Conservation (phyloP, 2,888 invertebrate genomes). For the Panopea generosa region DNA sequence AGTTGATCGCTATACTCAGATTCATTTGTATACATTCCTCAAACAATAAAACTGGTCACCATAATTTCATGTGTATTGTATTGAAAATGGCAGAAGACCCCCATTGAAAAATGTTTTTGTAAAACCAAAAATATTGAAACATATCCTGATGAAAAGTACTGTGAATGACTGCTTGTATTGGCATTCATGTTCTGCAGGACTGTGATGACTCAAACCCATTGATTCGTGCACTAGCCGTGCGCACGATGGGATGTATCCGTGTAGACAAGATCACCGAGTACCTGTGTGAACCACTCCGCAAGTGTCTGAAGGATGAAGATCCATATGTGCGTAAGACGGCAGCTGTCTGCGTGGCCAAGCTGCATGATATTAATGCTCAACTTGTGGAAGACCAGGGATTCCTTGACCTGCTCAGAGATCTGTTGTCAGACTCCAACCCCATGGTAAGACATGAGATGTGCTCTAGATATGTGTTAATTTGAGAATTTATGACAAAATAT, state of each 20-base stretch:
- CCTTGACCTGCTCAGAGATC: constrained; percentile 97
- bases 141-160: too few species aligned
- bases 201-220: constrained; percentile 99
- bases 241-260: constrained; percentile 99
- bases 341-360: constrained; percentile 99
- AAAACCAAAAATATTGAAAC: too few species aligned
- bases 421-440: constrained; percentile 99
- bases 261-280: constrained; percentile 99
- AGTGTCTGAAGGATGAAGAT: constrained; percentile 87
- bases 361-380: constrained; percentile 96
- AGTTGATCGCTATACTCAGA: too few species aligned
- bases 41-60: too few species aligned
- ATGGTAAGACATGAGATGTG: constrained; percentile 90
- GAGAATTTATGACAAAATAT: background rate
- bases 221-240: constrained; percentile 98
- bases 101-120: too few species aligned
- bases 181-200: too few species aligned
- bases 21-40: too few species aligned
- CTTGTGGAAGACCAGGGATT: constrained; percentile 95
- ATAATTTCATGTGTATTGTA: too few species aligned
- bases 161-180: too few species aligned
- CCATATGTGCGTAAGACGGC: constrained; percentile 94
- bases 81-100: too few species aligned
- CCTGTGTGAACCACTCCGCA: constrained; percentile 98
- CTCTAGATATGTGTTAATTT: background rate